These are phyloP conservation scores for Lordiphosa clarofinis DNA, from an alignment of 1,140 invertebrate species.

Conservation along the genomic window DNA sequence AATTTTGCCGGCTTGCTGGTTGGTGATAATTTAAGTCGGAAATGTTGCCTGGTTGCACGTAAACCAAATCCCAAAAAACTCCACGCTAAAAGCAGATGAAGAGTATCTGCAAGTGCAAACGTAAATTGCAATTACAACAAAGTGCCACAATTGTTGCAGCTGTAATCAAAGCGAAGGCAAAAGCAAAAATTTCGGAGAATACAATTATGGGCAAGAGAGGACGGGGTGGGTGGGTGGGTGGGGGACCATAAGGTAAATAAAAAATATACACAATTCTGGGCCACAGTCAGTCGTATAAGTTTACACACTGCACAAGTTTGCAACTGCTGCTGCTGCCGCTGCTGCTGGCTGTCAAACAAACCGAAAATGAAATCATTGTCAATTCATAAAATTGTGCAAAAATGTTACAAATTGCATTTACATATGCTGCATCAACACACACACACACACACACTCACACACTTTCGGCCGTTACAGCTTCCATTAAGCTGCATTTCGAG, in stretches of 20 bases:
- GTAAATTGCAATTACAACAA: constrained; percentile 71
- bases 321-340: constrained; percentile 10
- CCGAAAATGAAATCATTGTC: constrained; percentile 76
- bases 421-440: constrained; percentile 55
- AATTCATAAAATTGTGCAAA: constrained; percentile 74
- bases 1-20: constrained; percentile 43
- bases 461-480: constrained; percentile 50
- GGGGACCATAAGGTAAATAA: constrained; percentile 50
- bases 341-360: constrained; percentile 60
- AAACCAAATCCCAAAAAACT: constrained; percentile 45
- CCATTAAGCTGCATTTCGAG: constrained; percentile 70
- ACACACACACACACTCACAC: constrained; percentile 13
- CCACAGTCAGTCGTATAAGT: constrained; percentile 45
- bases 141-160: constrained; percentile 45
- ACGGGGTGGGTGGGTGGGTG: background rate
- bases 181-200: constrained; percentile 52
- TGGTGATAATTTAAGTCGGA: constrained; percentile 77
- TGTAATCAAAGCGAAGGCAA: constrained; percentile 62
- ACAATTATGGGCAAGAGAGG: constrained; percentile 48
- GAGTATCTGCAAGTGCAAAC: constrained; percentile 30
- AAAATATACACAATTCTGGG: constrained; percentile 28
- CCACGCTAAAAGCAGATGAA: constrained; percentile 32
- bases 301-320: constrained; percentile 38
- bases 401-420: constrained; percentile 75
- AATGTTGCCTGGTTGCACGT: constrained; percentile 52